phyloP scores from a whole-genome alignment of 2,113 vertebrate genomes.

The Melanostigma gelatinosum region DNA sequence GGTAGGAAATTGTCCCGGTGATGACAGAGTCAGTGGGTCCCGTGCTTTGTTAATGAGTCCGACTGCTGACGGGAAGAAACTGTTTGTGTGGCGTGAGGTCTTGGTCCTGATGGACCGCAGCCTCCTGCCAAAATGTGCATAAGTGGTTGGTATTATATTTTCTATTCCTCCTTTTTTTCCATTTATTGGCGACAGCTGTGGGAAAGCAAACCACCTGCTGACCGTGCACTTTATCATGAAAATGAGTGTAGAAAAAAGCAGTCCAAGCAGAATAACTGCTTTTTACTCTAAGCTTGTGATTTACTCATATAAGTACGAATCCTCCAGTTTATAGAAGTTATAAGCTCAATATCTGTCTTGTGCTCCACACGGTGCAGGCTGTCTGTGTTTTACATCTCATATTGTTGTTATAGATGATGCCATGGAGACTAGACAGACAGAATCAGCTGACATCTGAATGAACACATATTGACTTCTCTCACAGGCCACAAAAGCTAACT shows the following conservation, averaged over 20 bases:
- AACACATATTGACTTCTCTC: slow-evolving; percentile 81
- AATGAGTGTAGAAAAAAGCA: slow-evolving; percentile 30
- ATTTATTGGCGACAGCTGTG: slow-evolving; percentile 43
- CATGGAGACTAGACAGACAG: slow-evolving; percentile 70
- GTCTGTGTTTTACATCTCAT: slow-evolving; percentile 32
- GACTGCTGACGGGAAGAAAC: no score
- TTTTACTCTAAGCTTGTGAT: slow-evolving; percentile 10
- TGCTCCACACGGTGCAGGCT: slow-evolving; percentile 8
- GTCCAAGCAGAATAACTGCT: slow-evolving; percentile 28
- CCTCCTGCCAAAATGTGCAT: slow-evolving; percentile 15
- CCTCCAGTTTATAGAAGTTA: neutral
- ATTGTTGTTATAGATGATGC: slow-evolving; percentile 45
- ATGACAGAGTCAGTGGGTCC: no score
- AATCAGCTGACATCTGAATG: slow-evolving; percentile 72
- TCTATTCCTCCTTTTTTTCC: slow-evolving; percentile 23
- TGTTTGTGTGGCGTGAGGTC: no score
- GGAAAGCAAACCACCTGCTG: slow-evolving; percentile 58
- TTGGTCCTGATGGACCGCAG: no score
- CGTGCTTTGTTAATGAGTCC: no score
- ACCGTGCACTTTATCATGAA: slow-evolving; percentile 59
- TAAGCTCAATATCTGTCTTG: neutral
- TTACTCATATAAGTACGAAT: neutral
- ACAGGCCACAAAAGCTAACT: slow-evolving; percentile 60
- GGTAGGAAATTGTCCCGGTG: no score
- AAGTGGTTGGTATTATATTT: slow-evolving; percentile 40